Base-by-base conservation (phyloP, 2,888 invertebrate genomes). In the Caradrina clavipalpis region DNA sequence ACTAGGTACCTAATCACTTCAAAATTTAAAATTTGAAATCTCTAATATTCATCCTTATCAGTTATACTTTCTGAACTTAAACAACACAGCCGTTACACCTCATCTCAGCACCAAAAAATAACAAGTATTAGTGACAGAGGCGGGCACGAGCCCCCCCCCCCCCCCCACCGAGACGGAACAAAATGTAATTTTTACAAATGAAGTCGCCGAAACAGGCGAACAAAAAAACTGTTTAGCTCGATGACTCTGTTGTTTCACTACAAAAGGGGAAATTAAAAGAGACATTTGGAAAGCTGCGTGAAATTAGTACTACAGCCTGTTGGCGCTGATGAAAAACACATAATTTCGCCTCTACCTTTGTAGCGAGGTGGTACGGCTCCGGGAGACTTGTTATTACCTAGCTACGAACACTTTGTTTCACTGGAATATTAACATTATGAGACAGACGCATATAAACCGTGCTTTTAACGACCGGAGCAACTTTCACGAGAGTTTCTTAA, bases 141-240 rank as follows among this genome's bases (percentile, higher is more conserved):
- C n/a, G 35, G 15, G 19, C 31, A n/a, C 49, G 22, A 35, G 13
- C 21, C 15, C 17, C 15, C 17, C 45, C 21, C 15, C 17, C 15
- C 17, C 45, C 17, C 50, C n/a, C 54, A 15, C 35, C 35, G 55
- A 73, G 54, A 54, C 39, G 51, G 42, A 17, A 58, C 76, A 64
- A 86, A 88, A 88, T 87, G 88, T 86, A 86, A 88, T 89, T 87
- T 87, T 84, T 86, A 75, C 85, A 90, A 89, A 91, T 89, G 88
- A 91, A 89, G 88, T 87, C 86, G 80, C 83, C 72, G 80, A 80
- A 80, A 74, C 65, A 63, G 65, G 67, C 82, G 75, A 85, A 87
- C 85, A 86, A 83, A 85, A 84, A 85, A 80, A 85, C 81, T 84
- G 83, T 83, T 86, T 85, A 82, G 83, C 81, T 60, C 85, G 73